Evolutionary conservation across 2,888 invertebrate genomes (phyloP), one percentile per base, ranked within the genome.

Genomic region (Erynnis tages): DNA sequence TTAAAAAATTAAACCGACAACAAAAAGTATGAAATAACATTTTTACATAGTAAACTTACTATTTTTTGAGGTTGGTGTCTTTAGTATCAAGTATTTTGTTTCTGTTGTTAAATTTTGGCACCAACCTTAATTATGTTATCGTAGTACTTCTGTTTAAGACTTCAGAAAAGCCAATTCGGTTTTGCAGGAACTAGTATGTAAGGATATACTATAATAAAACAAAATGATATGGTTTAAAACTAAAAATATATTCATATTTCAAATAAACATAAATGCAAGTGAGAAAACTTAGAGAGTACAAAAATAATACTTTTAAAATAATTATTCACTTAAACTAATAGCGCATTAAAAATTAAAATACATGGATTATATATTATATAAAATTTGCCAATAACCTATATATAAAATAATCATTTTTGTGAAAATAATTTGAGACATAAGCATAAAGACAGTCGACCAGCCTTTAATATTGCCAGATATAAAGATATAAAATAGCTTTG

Each of bases 241-340:
- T 2, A n/a, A 34, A n/a, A 17, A 34, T 34, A 17, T 35, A 35
- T 35, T 35, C 5, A 10, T 16, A 8, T 35, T 35, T 10, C 35
- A 35, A 35, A 44, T 44, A 32, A 32, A 44, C 32, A 44, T 44
- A 44, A 44, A 44, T 44, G 44, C 44, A 19, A 8, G 32, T 32
- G 29, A 23, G 23, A 32, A 35, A 35, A 45, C 14, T 19, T 19
- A 23, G 4, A 35, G 35, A 35, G 25, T 45, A 35, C 2, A 45
- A 45, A 45, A 45, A 45, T 45, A 45, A 45, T 45, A 45, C 45
- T 45, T 45, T 45, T 10, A 35, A 34, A 34, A 34, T 10, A 25
- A 11, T 30, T n/a, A 23, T 25, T 16, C 21, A 10, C 23, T 45
- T 34, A 34, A 34, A 34, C 16, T 45, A 32, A 32, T 16, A 35